Base-by-base conservation (phyloP, 2,888 invertebrate species). In the Beris chalybata region DNA sequence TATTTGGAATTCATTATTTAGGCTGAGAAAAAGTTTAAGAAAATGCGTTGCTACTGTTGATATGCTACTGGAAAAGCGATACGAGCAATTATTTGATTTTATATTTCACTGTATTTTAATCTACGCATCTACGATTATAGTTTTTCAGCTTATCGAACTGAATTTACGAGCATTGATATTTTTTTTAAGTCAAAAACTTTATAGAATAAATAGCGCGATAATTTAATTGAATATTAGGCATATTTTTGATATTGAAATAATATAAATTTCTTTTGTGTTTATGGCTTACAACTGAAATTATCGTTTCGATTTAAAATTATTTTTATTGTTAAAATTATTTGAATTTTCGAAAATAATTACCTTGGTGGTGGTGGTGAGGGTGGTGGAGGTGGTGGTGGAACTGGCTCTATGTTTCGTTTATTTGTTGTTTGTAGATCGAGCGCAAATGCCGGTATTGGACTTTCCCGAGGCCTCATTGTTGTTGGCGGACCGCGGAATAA, bases 391-490 rank as follows among this genome's bases (percentile, higher is more conserved):
- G 77, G 76, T 61, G 75, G 75, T 67, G 75, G 76, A 70, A 75
- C 75, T 67, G 76, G 73, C 69, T 77, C 78, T 59, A 75, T 74
- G 68, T 74, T 76, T n/a, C 79, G 75, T 72, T 78, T 79, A 64
- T 77, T 76, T 71, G 76, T 76, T 64, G 79, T 79, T 69, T 80
- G 80, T 70, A 80, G 72, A 72, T 80, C 78, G 67, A 80, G 75
- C 11, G 76, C 76, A 59, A 75, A 76, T 15, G 78, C 72, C 69
- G 75, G 74, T 65, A 76, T 66, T 31, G 80, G 77, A 50, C 77
- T 79, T 61, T 76, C 78, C 2, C 76, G 74, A 31, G 79, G 78
- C 32, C 80, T 74, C 75, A 80, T 68, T 66, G 78, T 75, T 57
- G 78, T 75, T 22, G 78, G 77, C 63, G 80, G 78, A 12, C 78